A percentile compares a stretch with the other conserved stretches of the same genome.
Evolutionary conservation across 2,797 vertebrate species (phyloP).

Genomic region (Trematomus bernacchii): DNA sequence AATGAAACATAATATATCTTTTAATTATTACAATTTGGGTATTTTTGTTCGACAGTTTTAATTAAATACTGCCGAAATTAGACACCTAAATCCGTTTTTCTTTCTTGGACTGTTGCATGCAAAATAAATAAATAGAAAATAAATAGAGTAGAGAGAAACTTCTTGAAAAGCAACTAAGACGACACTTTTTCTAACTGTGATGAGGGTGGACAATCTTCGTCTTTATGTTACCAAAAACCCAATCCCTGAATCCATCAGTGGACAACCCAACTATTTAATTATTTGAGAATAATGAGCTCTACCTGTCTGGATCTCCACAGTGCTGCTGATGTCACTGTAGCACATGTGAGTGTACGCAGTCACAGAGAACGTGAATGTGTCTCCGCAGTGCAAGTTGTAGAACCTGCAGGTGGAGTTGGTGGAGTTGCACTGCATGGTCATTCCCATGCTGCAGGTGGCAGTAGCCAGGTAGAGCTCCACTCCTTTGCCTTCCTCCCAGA

Average conservation of each 20-base stretch:
- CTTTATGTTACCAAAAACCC: neutral
- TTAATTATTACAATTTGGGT: neutral
- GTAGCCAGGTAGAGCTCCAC: slow-evolving; percentile 75
- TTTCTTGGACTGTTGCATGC: neutral
- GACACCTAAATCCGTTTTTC: neutral
- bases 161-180: neutral
- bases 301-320: slow-evolving; percentile 80
- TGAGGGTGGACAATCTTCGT: neutral
- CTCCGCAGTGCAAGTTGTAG: slow-evolving; percentile 73
- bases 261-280: neutral
- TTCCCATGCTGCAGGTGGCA: slow-evolving; percentile 55
- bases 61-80: neutral
- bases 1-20: too few species aligned
- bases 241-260: neutral
- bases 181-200: neutral
- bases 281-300: neutral
- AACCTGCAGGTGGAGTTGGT: slow-evolving; percentile 76
- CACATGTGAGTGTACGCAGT: slow-evolving; percentile 69
- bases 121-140: neutral
- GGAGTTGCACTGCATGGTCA: slow-evolving; percentile 72
- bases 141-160: neutral
- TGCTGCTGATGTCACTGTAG: slow-evolving; percentile 70
- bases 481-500: slow-evolving; percentile 71
- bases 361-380: slow-evolving; percentile 77
- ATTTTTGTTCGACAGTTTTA: neutral